Evolutionary conservation across 2,888 invertebrate genomes (phyloP), one percentile per base, ranked within the genome.

Genomic region (Thymelicus acteon): DNA sequence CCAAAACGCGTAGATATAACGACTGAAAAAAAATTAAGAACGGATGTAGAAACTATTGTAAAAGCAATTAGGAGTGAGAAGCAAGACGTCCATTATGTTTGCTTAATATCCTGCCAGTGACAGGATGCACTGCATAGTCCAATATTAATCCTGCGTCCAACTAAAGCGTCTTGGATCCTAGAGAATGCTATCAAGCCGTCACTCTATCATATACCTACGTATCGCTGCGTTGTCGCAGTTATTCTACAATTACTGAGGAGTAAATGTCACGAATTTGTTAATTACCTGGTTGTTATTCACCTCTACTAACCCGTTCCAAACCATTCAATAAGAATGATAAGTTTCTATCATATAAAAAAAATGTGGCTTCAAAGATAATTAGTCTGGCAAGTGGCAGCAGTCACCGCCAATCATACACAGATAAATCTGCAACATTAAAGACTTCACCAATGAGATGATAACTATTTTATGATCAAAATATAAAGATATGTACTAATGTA

Each of bases 71-170:
- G 19, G 12, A 48, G 54, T 57, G 40, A 12, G 15, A 65, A 19
- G 39, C 24, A 40, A 60, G 60, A 5, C 15, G 63, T 37, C 37
- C 39, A 40, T 64, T 64, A 63, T 54, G 49, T 44, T 19, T 15
- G 63, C 15, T 12, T 40, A 65, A 44, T 54, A 66, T 58, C 58
- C 58, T 24, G 40, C 13, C 12, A n/a, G 24, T 58, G 37, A 47
- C 58, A 47, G 66, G 37, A 66, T 66, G 57, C 47, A 58, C 58
- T 66, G 47, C 40, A 48, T 62, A 47, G 31, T 66, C 13, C 66
- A 31, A 31, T 66, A 58, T 66, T 66, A 66, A 66, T 58, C 57
- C 64, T 19, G 7, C 49, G 15, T 19, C 57, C 48, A 37, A 44
- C 57, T 37, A n/a, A 58, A 66, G 58, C 58, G 57, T 40, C 47